Evolutionary conservation across 2,113 vertebrate species (phyloP).

Genomic region (Platichthys stellatus): DNA sequence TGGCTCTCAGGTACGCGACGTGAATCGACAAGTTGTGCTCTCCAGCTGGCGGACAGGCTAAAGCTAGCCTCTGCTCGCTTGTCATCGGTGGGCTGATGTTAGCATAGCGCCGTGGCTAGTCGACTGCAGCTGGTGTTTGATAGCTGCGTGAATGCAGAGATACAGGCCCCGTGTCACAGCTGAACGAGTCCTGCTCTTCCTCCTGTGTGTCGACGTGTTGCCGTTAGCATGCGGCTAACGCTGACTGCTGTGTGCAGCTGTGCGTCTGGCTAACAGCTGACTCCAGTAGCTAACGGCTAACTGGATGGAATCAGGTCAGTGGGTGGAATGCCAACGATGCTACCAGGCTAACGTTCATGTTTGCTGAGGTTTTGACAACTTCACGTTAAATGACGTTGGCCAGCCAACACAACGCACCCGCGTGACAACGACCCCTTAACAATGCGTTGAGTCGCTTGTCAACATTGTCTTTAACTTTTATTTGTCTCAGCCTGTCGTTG

Average conservation of each 20-base stretch:
- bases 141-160: too few relatives aligned
- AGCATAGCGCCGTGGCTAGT: slow-evolving; percentile 42
- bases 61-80: slow-evolving; percentile 41
- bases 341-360: slow-evolving; percentile 42
- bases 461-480: fast-evolving
- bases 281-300: slow-evolving; percentile 19
- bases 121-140: slow-evolving; percentile 24
- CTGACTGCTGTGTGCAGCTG: neutral
- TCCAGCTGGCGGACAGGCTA: slow-evolving; percentile 51
- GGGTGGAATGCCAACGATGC: slow-evolving; percentile 62
- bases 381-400: neutral
- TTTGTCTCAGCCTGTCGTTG: neutral
- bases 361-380: neutral
- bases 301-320: slow-evolving; percentile 47
- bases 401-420: neutral
- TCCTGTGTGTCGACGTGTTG: neutral
- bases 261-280: neutral
- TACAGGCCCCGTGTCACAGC: slow-evolving; percentile 37
- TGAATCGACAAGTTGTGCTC: slow-evolving; percentile 40
- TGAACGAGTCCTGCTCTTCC: neutral
- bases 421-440: neutral
- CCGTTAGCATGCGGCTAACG: neutral
- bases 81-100: slow-evolving; percentile 13
- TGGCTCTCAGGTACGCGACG: slow-evolving; percentile 67
- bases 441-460: too few relatives aligned